Evolutionary conservation across 2,113 vertebrate genomes (phyloP).

Genomic region (Poecile atricapillus): DNA sequence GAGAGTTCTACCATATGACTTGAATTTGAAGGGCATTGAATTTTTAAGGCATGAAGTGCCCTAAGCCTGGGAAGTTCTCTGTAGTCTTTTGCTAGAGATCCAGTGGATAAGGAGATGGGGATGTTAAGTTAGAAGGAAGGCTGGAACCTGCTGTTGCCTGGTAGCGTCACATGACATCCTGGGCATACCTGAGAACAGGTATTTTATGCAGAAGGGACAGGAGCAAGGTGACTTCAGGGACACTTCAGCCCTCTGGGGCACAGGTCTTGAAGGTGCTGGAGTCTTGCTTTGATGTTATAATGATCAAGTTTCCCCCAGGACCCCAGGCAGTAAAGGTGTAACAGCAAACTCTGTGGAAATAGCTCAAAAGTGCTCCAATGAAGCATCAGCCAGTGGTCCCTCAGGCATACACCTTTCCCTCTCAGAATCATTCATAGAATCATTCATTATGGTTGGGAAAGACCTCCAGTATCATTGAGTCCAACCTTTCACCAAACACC

Average conservation of each 20-base stretch:
- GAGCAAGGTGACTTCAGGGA: not conserved
- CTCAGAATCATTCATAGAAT: not conserved
- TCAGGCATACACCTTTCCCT: not conserved
- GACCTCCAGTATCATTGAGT: accelerated
- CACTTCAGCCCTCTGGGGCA: not conserved
- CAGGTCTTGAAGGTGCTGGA: not conserved
- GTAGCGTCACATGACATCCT: not conserved
- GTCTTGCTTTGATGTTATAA: not conserved
- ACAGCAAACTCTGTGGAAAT: not conserved
- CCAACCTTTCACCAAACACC: not conserved
- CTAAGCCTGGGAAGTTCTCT: not conserved
- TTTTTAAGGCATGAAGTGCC: not conserved
- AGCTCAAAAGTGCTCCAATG: not conserved
- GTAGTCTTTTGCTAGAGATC: not conserved
- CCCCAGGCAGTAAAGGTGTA: not conserved
- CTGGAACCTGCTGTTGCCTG: not conserved
- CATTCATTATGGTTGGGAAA: not conserved
- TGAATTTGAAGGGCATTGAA: not conserved
- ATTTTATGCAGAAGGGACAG: not conserved
- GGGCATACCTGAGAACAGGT: not conserved
- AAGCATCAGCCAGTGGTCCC: not conserved
- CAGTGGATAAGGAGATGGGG: not conserved
- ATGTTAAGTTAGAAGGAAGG: not conserved
- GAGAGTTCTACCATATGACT: not conserved
- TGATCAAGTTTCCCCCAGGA: not conserved